Conservation (phyloP, 2,113 vertebrate genomes). For the Lontra canadensis region DNA sequence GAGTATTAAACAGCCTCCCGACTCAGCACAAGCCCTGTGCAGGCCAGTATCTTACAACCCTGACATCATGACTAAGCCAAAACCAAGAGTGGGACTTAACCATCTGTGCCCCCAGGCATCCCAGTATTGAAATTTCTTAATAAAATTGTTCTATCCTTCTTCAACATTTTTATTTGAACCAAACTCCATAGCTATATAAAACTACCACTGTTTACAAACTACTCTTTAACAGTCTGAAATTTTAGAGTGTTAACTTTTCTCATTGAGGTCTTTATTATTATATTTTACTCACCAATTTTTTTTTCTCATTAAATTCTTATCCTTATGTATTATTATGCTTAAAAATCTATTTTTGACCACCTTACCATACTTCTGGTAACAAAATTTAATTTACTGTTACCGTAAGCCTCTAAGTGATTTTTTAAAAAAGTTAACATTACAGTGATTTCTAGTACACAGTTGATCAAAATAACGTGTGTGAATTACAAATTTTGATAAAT, state of each 20-base stretch:
- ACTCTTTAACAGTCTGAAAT: neutral
- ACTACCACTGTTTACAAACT: neutral
- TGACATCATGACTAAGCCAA: neutral
- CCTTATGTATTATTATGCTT: neutral
- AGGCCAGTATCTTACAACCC: neutral
- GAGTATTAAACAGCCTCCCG: neutral
- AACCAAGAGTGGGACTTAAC: neutral
- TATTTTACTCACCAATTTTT: slow-evolving; percentile 8
- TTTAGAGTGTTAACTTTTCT: slow-evolving; percentile 22
- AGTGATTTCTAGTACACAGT: neutral
- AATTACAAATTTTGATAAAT: slow-evolving; percentile 28
- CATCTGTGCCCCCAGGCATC: neutral
- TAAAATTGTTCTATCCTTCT: neutral
- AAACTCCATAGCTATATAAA: neutral
- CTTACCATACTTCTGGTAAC: neutral
- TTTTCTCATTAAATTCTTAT: slow-evolving; percentile 41
- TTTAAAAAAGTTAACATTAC: neutral
- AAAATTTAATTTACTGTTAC: slow-evolving; percentile 32
- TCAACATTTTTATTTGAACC: slow-evolving; percentile 22
- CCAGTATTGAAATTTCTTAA: neutral
- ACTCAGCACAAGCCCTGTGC: neutral
- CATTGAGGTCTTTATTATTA: slow-evolving; percentile 28
- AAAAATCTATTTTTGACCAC: neutral
- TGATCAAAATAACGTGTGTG: neutral
- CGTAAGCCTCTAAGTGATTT: neutral